These are phyloP conservation scores for Conopomorpha cramerella DNA, from an alignment of 1,140 invertebrate genomes.

Conservation along the genomic window DNA sequence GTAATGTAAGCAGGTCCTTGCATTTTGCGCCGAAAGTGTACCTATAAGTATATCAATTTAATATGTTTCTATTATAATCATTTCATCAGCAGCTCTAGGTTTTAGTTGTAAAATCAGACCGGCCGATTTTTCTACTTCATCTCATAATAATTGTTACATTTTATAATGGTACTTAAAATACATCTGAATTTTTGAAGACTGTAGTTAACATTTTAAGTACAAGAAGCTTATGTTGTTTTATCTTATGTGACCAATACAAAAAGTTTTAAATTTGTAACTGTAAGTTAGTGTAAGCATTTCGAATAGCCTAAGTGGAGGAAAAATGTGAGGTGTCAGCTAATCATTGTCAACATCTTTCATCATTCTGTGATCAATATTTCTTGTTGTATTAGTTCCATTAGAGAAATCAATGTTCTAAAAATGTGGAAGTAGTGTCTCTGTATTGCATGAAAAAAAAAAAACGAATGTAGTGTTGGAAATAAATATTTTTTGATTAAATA, in stretches of 20 bases:
- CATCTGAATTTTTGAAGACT: constrained; percentile 17
- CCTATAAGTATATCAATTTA: constrained; percentile 4
- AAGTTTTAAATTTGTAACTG: constrained; percentile 35
- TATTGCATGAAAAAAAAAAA: constrained; percentile 47
- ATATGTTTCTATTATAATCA: too few relatives aligned
- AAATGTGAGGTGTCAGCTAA: constrained; percentile 24
- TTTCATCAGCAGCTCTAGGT: too few relatives aligned
- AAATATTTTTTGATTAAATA: constrained; percentile 45
- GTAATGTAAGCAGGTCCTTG: constrained; percentile 15
- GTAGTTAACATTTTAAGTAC: constrained; percentile 32
- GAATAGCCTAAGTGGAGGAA: constrained; percentile 33
- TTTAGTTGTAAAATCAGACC: too few relatives aligned
- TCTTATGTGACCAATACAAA: constrained; percentile 47
- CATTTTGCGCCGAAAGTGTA: constrained; percentile 12
- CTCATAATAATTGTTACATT: too few relatives aligned
- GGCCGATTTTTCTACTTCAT: too few relatives aligned
- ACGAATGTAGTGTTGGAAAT: constrained; percentile 48
- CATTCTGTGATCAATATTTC: constrained; percentile 49
- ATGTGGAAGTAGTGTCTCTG: constrained; percentile 37
- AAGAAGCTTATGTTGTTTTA: constrained; percentile 39
- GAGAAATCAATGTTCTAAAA: constrained; percentile 28
- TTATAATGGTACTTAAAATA: too few relatives aligned
- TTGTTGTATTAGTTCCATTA: constrained; percentile 42
- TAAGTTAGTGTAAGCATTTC: constrained; percentile 39
- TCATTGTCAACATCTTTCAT: constrained; percentile 45